Percentiles rank a stretch among this genome's conserved stretches.
phyloP scores from a whole-genome alignment of 2,113 vertebrate species.

The Dasyurus viverrinus region DNA sequence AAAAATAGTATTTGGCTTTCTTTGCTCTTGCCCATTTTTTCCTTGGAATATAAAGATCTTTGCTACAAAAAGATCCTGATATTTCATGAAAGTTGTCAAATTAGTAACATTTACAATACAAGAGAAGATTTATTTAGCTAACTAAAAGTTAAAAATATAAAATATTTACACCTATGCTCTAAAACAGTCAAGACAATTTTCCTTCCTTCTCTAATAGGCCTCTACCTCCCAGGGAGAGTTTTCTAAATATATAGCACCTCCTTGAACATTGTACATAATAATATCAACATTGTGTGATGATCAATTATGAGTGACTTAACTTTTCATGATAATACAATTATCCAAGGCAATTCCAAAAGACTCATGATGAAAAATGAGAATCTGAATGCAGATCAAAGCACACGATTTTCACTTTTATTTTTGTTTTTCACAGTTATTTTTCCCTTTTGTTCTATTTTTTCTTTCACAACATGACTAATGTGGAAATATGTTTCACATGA shows the following conservation, averaged over 20 bases:
- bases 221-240: neutral
- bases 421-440: too few relatives aligned
- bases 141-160: neutral
- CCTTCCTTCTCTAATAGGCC: neutral
- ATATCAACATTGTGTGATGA: too few relatives aligned
- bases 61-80: neutral
- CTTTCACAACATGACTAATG: too few relatives aligned
- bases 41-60: neutral
- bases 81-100: neutral
- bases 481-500: too few relatives aligned
- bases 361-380: too few relatives aligned
- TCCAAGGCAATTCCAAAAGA: too few relatives aligned
- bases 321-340: too few relatives aligned
- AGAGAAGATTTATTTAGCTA: neutral
- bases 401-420: too few relatives aligned
- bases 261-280: neutral
- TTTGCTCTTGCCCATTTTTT: neutral
- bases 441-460: too few relatives aligned
- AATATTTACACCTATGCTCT: neutral
- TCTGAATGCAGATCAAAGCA: too few relatives aligned
- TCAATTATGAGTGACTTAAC: too few relatives aligned
- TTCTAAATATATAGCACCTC: neutral
- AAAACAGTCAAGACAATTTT: neutral
- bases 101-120: neutral
- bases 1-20: neutral